These are phyloP conservation scores for Isichthys henryi DNA, from an alignment of 2,113 vertebrate genomes.

Conservation along the genomic window DNA sequence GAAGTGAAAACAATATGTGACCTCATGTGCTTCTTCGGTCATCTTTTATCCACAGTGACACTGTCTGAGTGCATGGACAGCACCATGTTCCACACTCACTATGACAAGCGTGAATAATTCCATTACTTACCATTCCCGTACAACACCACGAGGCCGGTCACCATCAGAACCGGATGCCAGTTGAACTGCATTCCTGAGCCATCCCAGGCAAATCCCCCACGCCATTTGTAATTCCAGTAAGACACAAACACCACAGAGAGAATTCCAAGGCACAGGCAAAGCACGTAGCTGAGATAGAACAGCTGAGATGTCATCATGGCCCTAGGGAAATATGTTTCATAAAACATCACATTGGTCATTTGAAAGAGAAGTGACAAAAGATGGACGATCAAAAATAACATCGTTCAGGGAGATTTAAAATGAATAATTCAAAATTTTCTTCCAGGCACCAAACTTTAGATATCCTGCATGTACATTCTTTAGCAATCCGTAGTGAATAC, in stretches of 20 bases:
- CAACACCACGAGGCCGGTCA: slow-evolving; percentile 73
- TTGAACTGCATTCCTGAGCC: slow-evolving; percentile 67
- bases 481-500: background rate
- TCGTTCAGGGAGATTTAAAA: background rate
- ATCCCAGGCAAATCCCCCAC: slow-evolving; percentile 74
- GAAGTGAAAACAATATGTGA: background rate
- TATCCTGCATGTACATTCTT: background rate
- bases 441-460: background rate
- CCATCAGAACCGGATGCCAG: slow-evolving; percentile 90
- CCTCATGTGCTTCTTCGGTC: background rate
- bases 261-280: slow-evolving; percentile 61
- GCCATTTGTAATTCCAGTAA: slow-evolving; percentile 71
- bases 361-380: background rate
- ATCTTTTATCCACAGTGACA: background rate
- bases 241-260: slow-evolving; percentile 63
- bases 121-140: slow-evolving; percentile 74
- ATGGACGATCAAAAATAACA: background rate
- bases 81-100: background rate
- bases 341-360: background rate
- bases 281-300: slow-evolving; percentile 50
- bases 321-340: background rate
- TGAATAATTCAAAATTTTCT: background rate
- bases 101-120: background rate
- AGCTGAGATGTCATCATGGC: slow-evolving; percentile 52
- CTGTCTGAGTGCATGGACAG: background rate